Evolutionary conservation across 2,888 invertebrate species (phyloP), one percentile per base, ranked within the genome.

Genomic region (Drosophila infuscata): DNA sequence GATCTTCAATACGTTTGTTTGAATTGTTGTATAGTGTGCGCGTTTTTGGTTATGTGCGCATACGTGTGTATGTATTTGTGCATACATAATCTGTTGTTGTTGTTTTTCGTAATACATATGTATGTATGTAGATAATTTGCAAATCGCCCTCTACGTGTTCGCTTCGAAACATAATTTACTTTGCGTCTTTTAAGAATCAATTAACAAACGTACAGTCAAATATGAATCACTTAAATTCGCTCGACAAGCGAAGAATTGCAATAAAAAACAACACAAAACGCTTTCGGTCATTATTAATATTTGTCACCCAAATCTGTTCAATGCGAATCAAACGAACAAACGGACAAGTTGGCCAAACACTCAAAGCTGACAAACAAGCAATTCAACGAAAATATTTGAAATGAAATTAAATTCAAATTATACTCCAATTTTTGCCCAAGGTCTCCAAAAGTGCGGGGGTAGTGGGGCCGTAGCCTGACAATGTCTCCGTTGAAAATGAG

Each of bases 381-480:
- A 48, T 49, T 25, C 35, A 67, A 65, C 60, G 65, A 74, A 64
- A 75, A 73, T 67, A 63, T 81, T 73, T 76, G 63, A 73, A 82
- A 78, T 81, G 63, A 81, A 81, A 82, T 81, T 71, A 79, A 79
- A 82, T 72, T 79, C 75, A 75, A 80, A 80, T 81, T 81, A 80
- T 81, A 78, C 71, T 64, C 66, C 57, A 82, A 71, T 71, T 66
- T 63, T 68, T 61, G 79, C 68, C 65, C 62, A 64, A 70, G 76
- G 41, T n/a, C 25, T 15, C 12, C 25, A 7, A 8, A 8, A 46
- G 20, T 8, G 38, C 7, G 15, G 4, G 33, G 5, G 29, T 3
- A 12, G 25, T 0, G 20, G 15, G 60, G 62, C 59, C 46, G 61
- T 56, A 41, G 60, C 66, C 58, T 32, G 70, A 73, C 76, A 80